phyloP scores from a whole-genome alignment of 1,140 invertebrate genomes.

The Cotesia glomerata region DNA sequence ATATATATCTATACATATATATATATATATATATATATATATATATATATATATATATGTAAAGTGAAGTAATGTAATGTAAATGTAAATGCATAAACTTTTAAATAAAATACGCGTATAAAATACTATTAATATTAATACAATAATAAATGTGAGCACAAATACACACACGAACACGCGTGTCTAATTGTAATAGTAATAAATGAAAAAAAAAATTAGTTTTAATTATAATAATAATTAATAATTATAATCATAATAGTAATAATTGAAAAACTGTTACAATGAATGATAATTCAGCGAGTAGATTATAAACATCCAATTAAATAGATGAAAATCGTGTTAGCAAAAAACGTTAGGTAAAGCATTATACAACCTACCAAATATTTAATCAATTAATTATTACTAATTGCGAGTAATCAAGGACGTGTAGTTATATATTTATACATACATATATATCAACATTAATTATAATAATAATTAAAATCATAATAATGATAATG shows the following conservation, averaged over 20 bases:
- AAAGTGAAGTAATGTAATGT: not conserved
- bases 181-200: not conserved
- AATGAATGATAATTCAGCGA: conserved; percentile 23
- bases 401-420: conserved; percentile 11
- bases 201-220: conserved; percentile 36
- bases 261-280: too few species aligned
- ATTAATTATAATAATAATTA: too few species aligned
- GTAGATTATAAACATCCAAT: conserved; percentile 49
- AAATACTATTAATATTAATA: not conserved
- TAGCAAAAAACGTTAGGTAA: conserved; percentile 47
- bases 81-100: too few species aligned
- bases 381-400: conserved; percentile 38
- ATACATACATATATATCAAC: conserved; percentile 20
- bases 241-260: not conserved
- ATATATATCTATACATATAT: not conserved
- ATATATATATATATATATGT: not conserved
- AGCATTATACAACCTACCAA: conserved; percentile 59
- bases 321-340: conserved; percentile 52
- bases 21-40: conserved; percentile 1
- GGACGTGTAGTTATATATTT: conserved; percentile 13
- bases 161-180: too few species aligned
- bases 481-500: not conserved
- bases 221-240: not conserved
- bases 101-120: too few species aligned
- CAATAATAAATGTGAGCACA: not conserved